Evolutionary conservation across 2,888 invertebrate genomes (phyloP), one percentile per base, ranked within the genome.

Genomic region (Microdon myrmicae): DNA sequence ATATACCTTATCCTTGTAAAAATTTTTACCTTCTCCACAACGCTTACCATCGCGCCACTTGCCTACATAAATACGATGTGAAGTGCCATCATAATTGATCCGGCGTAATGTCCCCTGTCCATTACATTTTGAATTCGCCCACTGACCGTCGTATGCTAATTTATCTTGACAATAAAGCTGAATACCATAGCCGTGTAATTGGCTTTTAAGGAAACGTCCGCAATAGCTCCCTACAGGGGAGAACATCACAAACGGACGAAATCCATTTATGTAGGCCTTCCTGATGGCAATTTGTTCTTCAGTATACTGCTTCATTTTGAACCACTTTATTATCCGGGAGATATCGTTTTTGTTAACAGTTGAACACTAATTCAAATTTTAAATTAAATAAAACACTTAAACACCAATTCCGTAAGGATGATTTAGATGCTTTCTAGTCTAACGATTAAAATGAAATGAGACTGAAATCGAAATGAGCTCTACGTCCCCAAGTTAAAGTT

Each of bases 21-120:
- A 75, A 32, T 77, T 73, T 39, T 79, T 78, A n/a, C 80, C 80
- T 55, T 75, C 75, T 4, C 78, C 80, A 32, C 71, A 72, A 48
- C 77, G 78, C 67, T 71, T 70, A 28, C 73, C 75, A 13, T 75
- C 60, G 7, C 38, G 38, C 79, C 79, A 79, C 9, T 72, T 54
- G 0, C 80, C 80, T 5, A 75, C 48, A 34, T 78, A 79, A 47
- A 79, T 68, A 5, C 72, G 58, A 19, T 71, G 49, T 6, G 71
- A 38, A 14, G 70, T 71, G 3, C 72, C 72, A 55, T 75, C 70
- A 8, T 68, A 49, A 5, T 73, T 68, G 2, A 72, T 68, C 5
- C 69, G 70, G 1, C 76, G 67, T 72, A 79, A 69, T 1, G 71
- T 72, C 2, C 79, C 80, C 23, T 68, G 68, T 2, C 79, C 79